Base-by-base conservation (phyloP, 2,797 vertebrate genomes). In the Varecia variegata region DNA sequence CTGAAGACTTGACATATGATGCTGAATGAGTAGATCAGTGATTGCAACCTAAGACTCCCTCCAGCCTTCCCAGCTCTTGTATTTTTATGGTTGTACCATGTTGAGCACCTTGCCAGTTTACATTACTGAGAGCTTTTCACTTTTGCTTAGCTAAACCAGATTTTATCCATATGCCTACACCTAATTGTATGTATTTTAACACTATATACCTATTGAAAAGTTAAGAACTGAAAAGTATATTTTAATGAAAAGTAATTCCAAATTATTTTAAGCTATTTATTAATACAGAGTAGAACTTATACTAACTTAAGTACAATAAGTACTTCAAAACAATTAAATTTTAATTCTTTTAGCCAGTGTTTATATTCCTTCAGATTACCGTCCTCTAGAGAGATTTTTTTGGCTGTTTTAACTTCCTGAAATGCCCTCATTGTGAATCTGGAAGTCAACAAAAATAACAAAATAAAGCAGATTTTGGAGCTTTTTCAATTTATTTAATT, bases 211-310 rank as follows among this genome's bases (percentile, higher is more conserved):
- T 67, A 27, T 40, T 71, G 2, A 40, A 90, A 76, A 97, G 14
- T 40, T 82, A 68, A 77, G 7, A 21, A 56, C 5, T 85, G 8
- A 90, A 84, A 68, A 85, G n/a, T 8, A 15, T 35, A 70, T 87
- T 93, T 82, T 83, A 93, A 56, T 87, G 56, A 65, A 89, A 81
- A 93, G 86, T 81, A 74, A 52, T 62, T 94, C n/a, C 21, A 74
- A 85, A 60, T 70, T 82, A 81, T 47, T 81, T 90, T 18, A 67
- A 70, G 1, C 15, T 86, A 20, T 47, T 83, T 76, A 40, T 93
- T 77, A 68, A 88, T 65, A 35, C 25, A 25, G 8, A 62, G 9
- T 58, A 45, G 2, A 83, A 7, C 4, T 93, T 60, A 13, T 71
- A 56, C n/a, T 88, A 76, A 93, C 58, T 90, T 25, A 71, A 25